Evolutionary conservation across 2,888 invertebrate genomes (phyloP), one percentile per base, ranked within the genome.

Genomic region (Pterostichus niger): DNA sequence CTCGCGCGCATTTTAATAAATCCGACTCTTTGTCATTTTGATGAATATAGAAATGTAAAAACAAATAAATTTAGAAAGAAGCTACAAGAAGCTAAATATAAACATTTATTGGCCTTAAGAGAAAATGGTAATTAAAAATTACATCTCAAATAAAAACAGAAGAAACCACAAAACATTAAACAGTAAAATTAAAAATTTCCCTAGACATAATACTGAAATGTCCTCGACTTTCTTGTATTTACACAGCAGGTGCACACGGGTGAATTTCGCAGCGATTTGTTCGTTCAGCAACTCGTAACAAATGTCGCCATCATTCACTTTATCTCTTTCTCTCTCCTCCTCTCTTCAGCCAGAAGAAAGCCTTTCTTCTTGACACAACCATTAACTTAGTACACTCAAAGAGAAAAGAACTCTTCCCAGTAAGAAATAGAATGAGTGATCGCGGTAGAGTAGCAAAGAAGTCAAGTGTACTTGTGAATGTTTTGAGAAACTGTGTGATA

Each of bases 281-380:
- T 11, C 68, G 68, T 71, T 71, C 68, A 71, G 68, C 68, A 40
- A 44, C 40, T 44, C 68, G 68, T 71, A 17, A 71, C 68, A 71
- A 64, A 71, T 71, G 68, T 71, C 44, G 44, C 64, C 44, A 15
- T 56, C 56, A 56, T 56, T 56, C 17, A 9, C 56, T 17, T 56
- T 17, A 13, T 56, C 56, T 56, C 10, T 5, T n/a, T 49, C 49
- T 11, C 10, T 56, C 13, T 13, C 56, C 6, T 13, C 40, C 33
- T 33, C 64, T 56, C 17, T 9, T 17, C 1, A 40, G 33, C 61
- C 2, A 31, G 35, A 71, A 44, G 68, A 71, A 71, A 71, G 68
- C 17, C 44, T 71, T 71, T 71, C 68, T 71, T 64, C 64, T 35
- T 64, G 11, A 64, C 64, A 56, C 64, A 56, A 56, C 56, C 56